Evolutionary conservation across 2,113 vertebrate species (phyloP).

Genomic region (Sceloporus undulatus): DNA sequence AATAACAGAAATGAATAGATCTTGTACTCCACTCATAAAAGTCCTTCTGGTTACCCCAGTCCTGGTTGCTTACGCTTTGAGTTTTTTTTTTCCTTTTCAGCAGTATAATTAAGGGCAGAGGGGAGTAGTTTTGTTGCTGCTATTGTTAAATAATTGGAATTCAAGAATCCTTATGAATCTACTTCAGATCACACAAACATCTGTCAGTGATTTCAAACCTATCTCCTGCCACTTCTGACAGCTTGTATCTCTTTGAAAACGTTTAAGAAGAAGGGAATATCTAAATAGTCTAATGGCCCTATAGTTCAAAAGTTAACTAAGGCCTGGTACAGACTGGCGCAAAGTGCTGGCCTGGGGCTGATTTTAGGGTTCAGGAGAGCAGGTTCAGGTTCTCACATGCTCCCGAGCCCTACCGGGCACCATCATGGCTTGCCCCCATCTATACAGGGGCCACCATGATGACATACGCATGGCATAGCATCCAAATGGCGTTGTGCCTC

Average conservation of each 20-base stretch:
- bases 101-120: neutral
- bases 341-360: too few species aligned
- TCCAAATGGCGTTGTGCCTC: too few species aligned
- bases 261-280: neutral
- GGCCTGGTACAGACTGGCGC: too few species aligned
- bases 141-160: neutral
- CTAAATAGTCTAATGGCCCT: neutral
- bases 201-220: neutral
- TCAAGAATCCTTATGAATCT: neutral
- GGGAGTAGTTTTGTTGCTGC: neutral
- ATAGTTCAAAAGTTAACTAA: neutral
- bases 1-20: too few species aligned
- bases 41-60: neutral
- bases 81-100: neutral
- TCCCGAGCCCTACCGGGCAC: too few species aligned
- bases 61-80: neutral
- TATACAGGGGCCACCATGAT: too few species aligned
- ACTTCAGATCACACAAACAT: neutral
- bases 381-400: too few species aligned
- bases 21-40: neutral
- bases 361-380: too few species aligned
- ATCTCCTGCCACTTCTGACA: neutral
- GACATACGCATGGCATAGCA: too few species aligned
- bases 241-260: neutral
- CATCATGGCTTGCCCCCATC: too few species aligned